Conservation (phyloP, 2,113 vertebrate genomes). For the Promerops cafer region DNA sequence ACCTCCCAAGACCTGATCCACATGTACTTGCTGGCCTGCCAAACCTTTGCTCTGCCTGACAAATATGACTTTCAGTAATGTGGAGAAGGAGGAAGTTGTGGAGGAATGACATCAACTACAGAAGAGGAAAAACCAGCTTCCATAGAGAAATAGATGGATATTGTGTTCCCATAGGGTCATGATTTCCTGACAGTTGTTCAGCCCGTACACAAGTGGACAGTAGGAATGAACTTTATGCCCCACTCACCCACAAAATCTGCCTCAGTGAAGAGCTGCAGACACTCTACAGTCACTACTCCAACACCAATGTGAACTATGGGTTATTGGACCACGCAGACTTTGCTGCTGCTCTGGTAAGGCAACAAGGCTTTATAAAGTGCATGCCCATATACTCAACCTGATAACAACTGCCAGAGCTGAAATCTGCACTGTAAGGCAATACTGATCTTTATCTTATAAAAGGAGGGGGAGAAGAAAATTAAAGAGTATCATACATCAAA, state of each 20-base stretch:
- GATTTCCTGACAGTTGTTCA: background rate
- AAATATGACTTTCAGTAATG: background rate
- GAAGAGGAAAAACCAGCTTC: background rate
- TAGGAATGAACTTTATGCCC: background rate
- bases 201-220: background rate
- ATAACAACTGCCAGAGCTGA: background rate
- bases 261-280: background rate
- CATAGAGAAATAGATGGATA: background rate
- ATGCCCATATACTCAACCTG: background rate
- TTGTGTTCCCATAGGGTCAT: background rate
- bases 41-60: background rate
- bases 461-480: background rate
- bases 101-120: background rate
- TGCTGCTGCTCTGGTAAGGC: background rate
- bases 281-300: background rate
- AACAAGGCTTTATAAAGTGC: background rate
- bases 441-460: background rate
- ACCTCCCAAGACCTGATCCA: background rate
- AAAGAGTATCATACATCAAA: background rate
- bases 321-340: background rate
- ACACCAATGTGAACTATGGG: background rate
- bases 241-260: background rate
- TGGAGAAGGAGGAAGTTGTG: background rate
- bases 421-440: background rate
- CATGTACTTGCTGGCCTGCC: background rate